These are phyloP conservation scores for Holacanthus passer DNA, from an alignment of 2,113 vertebrate species.

Conservation along the genomic window DNA sequence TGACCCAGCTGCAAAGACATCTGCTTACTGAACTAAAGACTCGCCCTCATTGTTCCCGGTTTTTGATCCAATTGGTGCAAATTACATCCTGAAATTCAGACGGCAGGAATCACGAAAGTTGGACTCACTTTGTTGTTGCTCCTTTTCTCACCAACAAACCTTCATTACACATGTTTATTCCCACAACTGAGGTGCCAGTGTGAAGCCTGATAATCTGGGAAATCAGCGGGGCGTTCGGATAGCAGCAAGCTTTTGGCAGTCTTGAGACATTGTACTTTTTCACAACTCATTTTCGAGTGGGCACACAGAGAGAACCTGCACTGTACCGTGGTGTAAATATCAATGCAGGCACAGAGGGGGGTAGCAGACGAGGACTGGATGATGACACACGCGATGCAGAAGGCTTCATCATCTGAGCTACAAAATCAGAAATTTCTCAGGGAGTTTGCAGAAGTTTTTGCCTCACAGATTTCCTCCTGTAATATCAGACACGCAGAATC, in stretches of 20 bases:
- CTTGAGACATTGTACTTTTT: slow-evolving; percentile 62
- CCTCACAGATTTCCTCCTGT: slow-evolving; percentile 23
- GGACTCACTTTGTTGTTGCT: slow-evolving; percentile 49
- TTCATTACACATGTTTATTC: slow-evolving; percentile 62
- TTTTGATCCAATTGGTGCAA: neutral
- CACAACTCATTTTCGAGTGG: slow-evolving; percentile 64
- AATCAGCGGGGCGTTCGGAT: slow-evolving; percentile 63
- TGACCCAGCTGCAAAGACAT: slow-evolving; percentile 53
- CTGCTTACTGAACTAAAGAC: slow-evolving; percentile 15
- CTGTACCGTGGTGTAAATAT: slow-evolving; percentile 58
- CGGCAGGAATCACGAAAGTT: neutral
- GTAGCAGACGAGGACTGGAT: slow-evolving; percentile 30
- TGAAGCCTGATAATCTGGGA: slow-evolving; percentile 71
- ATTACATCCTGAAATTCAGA: slow-evolving; percentile 12
- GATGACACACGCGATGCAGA: slow-evolving; percentile 34
- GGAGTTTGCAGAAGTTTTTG: slow-evolving; percentile 45
- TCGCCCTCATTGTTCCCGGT: neutral
- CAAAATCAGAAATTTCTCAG: slow-evolving; percentile 41
- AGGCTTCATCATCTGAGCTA: slow-evolving; percentile 46
- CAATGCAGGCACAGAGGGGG: slow-evolving; percentile 47
- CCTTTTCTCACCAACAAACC: slow-evolving; percentile 42
- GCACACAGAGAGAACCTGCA: slow-evolving; percentile 58
- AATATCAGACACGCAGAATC: slow-evolving; percentile 35
- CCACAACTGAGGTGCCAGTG: slow-evolving; percentile 55
- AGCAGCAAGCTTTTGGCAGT: slow-evolving; percentile 39